phyloP scores from a whole-genome alignment of 1,140 invertebrate species.

The Penaeus chinensis region DNA sequence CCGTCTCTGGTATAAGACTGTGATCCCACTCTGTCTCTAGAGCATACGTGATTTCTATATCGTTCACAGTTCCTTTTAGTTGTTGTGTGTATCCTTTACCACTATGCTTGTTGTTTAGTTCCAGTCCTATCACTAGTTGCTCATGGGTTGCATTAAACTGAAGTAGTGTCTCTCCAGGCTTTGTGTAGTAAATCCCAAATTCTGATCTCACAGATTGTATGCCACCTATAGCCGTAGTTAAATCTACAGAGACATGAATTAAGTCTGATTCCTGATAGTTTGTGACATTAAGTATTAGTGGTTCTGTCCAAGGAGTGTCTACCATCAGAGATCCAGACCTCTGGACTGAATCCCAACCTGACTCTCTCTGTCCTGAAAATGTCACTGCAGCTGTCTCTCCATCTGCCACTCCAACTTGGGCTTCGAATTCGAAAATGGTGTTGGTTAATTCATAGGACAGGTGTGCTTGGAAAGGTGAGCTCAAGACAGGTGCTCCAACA shows the following conservation, averaged over 20 bases:
- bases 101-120: slow-evolving; percentile 20
- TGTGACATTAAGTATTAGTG: slow-evolving; percentile 22
- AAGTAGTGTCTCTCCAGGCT: background rate
- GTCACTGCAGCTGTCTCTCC: background rate
- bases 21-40: slow-evolving; percentile 36
- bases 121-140: slow-evolving; percentile 5
- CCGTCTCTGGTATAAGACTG: slow-evolving; percentile 22
- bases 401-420: background rate
- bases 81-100: background rate
- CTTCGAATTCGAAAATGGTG: slow-evolving; percentile 5
- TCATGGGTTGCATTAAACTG: slow-evolving; percentile 32
- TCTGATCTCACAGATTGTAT: slow-evolving; percentile 32
- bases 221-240: background rate
- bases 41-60: background rate
- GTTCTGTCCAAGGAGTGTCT: slow-evolving; percentile 34
- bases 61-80: slow-evolving; percentile 38
- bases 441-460: background rate
- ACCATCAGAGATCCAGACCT: slow-evolving; percentile 19
- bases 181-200: slow-evolving; percentile 5
- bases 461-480: slow-evolving; percentile 18
- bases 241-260: slow-evolving; percentile 31
- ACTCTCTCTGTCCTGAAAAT: slow-evolving; percentile 7
- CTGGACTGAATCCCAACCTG: no score
- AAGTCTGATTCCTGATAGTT: background rate
- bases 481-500: slow-evolving; percentile 12